These are phyloP conservation scores for Cochlearius cochlearius DNA, from an alignment of 2,113 vertebrate genomes.

Conservation along the genomic window DNA sequence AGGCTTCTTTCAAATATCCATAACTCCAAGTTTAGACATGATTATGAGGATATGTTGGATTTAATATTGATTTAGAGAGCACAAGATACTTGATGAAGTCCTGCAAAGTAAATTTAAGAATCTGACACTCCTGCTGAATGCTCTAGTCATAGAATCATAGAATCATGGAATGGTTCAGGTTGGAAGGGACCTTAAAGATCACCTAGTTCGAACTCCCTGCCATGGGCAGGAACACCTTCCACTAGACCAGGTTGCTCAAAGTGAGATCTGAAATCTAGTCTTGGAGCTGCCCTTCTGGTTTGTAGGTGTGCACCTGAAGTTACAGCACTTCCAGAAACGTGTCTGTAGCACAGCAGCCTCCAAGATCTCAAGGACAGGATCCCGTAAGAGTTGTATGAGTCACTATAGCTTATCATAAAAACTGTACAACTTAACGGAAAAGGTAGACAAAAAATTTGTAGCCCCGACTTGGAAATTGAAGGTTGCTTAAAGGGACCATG, in stretches of 20 bases:
- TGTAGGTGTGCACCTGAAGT: not conserved
- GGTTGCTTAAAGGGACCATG: fast-evolving
- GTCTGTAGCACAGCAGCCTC: not conserved
- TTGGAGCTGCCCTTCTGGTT: not conserved
- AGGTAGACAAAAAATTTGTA: not conserved
- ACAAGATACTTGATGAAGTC: not conserved
- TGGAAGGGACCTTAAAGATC: not conserved
- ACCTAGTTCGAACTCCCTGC: not conserved
- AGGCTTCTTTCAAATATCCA: constrained; percentile 16
- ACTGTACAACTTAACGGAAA: not conserved
- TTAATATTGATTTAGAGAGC: constrained; percentile 34
- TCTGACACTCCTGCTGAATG: not conserved
- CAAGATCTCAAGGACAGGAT: not conserved
- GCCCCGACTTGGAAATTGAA: not conserved
- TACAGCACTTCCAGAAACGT: not conserved
- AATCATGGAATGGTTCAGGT: not conserved
- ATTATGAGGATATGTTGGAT: constrained; percentile 23
- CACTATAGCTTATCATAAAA: not conserved
- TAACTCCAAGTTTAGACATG: constrained; percentile 2
- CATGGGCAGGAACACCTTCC: not conserved
- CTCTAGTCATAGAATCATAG: not conserved
- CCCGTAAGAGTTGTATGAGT: not conserved
- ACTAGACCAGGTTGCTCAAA: not conserved
- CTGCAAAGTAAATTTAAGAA: not conserved
- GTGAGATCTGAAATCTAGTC: not conserved